Evolutionary conservation across 2,113 vertebrate species (phyloP).

Genomic region (Engystomops pustulosus): DNA sequence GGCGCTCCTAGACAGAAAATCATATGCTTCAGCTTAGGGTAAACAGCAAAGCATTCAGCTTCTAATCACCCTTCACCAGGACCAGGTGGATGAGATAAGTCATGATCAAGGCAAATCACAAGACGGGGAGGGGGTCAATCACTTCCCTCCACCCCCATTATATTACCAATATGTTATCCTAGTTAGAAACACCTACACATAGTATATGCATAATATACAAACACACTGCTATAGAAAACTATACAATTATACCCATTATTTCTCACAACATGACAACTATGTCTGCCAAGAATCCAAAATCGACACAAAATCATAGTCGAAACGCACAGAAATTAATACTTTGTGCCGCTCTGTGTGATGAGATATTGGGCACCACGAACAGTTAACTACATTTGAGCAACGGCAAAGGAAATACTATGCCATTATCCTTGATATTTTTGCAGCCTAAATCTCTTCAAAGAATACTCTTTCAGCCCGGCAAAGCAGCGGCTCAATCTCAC

Average conservation of each 20-base stretch:
- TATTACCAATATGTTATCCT: neutral
- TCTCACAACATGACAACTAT: neutral
- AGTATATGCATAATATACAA: neutral
- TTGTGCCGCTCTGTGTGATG: neutral
- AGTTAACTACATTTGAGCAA: neutral
- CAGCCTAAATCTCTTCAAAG: constrained; percentile 53
- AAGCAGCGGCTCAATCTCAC: constrained; percentile 29
- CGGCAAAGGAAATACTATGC: constrained; percentile 2
- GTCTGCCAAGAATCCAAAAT: neutral
- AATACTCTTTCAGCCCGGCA: constrained; percentile 17
- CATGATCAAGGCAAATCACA: neutral
- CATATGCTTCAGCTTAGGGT: constrained; percentile 48
- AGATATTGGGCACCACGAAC: neutral
- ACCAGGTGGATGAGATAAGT: constrained; percentile 21
- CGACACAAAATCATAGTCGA: neutral
- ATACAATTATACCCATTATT: neutral
- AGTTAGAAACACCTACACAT: neutral
- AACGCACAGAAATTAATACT: neutral
- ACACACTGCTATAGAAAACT: neutral
- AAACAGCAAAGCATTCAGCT: constrained; percentile 42
- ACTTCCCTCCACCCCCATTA: neutral
- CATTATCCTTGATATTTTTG: constrained; percentile 46
- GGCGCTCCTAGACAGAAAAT: constrained; percentile 39
- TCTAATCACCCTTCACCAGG: constrained; percentile 37
- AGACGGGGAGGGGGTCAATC: neutral